A percentile compares a stretch with the other conserved stretches of the same genome.
Evolutionary conservation across 2,113 vertebrate genomes (phyloP).

Genomic region (Microcebus jonahi): DNA sequence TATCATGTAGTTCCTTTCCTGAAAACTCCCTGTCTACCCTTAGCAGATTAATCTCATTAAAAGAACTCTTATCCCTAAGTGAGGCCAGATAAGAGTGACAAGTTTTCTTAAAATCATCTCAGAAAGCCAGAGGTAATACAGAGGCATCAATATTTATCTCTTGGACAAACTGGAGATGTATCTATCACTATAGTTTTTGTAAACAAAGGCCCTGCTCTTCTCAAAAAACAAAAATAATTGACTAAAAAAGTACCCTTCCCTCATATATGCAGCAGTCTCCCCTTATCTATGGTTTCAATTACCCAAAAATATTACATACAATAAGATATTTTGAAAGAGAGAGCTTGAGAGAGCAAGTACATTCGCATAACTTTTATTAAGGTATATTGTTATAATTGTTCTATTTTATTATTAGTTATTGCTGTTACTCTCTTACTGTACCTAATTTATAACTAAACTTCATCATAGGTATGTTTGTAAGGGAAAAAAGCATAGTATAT

Average conservation of each 20-base stretch:
- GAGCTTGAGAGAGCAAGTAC: neutral
- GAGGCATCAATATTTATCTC: neutral
- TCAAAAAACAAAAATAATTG: neutral
- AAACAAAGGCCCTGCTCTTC: constrained; percentile 13
- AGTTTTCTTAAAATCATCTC: neutral
- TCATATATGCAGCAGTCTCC: neutral
- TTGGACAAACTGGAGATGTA: neutral
- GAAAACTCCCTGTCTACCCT: neutral
- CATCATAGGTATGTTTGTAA: neutral
- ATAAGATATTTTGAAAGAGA: neutral
- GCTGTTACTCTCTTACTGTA: neutral
- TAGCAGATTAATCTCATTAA: neutral
- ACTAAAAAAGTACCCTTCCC: neutral
- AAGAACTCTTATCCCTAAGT: neutral
- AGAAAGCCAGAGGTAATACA: neutral
- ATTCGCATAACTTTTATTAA: neutral
- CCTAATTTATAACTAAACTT: neutral
- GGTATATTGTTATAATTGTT: neutral
- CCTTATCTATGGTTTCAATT: neutral
- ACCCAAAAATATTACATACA: neutral
- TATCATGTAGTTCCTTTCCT: neutral
- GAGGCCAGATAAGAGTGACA: neutral
- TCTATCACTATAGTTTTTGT: neutral
- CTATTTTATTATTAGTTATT: neutral
- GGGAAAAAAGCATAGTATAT: neutral